A percentile compares a stretch with the other conserved stretches of the same genome.
Conservation (phyloP, 1,140 invertebrate genomes). For the Caenorhabditis briggsae region DNA sequence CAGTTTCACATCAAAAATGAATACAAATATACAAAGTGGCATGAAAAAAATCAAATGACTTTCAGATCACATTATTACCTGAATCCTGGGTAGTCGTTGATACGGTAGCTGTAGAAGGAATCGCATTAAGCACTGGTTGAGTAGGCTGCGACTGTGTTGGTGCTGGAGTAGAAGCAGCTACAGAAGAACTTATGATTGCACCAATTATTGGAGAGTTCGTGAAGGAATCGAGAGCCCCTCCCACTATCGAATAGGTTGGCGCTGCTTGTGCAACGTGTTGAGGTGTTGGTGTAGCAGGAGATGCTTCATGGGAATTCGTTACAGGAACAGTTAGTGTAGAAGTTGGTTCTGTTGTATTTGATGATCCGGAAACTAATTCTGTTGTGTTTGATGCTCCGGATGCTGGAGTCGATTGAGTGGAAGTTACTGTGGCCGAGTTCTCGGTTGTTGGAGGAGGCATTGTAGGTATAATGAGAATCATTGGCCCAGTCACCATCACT, state of each 20-base stretch:
- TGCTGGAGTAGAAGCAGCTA: neutral
- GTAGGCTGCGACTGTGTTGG: neutral
- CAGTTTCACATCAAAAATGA: no score
- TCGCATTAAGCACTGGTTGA: neutral
- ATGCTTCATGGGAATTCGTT: neutral
- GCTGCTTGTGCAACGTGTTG: conserved; percentile 19
- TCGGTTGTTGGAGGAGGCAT: neutral
- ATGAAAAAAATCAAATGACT: no score
- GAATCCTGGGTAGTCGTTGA: neutral
- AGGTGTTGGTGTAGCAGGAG: neutral
- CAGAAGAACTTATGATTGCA: neutral
- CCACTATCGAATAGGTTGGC: conserved; percentile 10
- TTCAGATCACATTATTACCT: neutral
- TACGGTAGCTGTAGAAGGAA: neutral
- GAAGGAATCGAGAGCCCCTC: neutral
- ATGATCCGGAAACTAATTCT: neutral
- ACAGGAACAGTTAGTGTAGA: no score
- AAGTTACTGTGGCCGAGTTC: neutral
- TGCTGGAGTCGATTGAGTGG: neutral
- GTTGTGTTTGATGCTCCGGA: neutral
- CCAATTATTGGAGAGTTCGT: conserved; percentile 20
- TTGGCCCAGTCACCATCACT: neutral
- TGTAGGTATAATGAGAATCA: neutral
- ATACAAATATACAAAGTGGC: no score
- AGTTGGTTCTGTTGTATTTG: neutral